Conservation (phyloP, 2,113 vertebrate genomes). For the Percopsis transmontana region DNA sequence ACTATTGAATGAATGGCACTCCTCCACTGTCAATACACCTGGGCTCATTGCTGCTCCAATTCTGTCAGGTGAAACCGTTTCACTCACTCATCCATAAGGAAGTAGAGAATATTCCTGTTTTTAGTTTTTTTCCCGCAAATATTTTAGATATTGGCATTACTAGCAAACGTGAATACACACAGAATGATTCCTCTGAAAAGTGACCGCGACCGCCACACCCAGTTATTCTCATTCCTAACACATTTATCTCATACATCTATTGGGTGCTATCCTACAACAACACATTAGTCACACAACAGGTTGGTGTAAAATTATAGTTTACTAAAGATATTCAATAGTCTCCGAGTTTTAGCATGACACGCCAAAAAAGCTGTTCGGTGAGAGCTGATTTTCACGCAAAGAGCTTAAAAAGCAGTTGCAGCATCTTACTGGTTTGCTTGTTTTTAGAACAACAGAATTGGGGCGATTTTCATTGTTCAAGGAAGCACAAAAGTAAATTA, state of each 20-base stretch:
- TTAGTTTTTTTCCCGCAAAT: neutral
- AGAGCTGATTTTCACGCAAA: conserved; percentile 17
- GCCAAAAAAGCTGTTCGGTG: neutral
- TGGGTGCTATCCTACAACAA: conserved; percentile 26
- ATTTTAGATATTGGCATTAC: neutral
- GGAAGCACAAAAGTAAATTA: conserved; percentile 9
- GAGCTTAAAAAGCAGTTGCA: conserved; percentile 49
- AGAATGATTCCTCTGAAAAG: conserved; percentile 9
- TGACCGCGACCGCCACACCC: conserved; percentile 34
- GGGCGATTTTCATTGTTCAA: neutral
- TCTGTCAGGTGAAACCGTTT: conserved; percentile 34
- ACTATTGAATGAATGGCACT: neutral
- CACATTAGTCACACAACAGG: conserved; percentile 56
- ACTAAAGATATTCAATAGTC: neutral
- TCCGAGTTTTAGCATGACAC: neutral
- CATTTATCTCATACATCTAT: conserved; percentile 34
- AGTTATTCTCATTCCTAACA: conserved; percentile 17
- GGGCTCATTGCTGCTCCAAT: neutral
- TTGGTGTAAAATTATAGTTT: conserved; percentile 35
- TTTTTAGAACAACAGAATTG: too few species aligned
- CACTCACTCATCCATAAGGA: neutral
- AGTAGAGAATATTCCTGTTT: neutral
- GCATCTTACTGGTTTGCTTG: neutral
- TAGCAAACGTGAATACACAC: neutral
- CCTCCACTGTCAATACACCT: neutral